Conservation (phyloP, 1,140 invertebrate species). For the Leptinotarsa defecta region DNA sequence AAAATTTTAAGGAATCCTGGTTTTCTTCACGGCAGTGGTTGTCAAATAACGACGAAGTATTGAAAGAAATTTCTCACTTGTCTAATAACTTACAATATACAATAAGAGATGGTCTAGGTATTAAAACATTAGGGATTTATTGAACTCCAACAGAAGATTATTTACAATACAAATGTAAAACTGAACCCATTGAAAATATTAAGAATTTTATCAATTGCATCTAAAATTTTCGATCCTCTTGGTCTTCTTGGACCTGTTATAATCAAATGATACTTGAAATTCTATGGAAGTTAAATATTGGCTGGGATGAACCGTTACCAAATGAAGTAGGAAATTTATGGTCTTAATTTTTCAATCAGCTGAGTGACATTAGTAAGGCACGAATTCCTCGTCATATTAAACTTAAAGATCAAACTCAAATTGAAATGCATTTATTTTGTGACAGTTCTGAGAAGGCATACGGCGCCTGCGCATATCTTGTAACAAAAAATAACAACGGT, state of each 20-base stretch:
- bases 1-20: neutral
- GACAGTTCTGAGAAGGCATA: conserved; percentile 51
- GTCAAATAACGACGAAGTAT: neutral
- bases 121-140: conserved; percentile 25
- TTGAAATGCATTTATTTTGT: conserved; percentile 47
- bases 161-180: neutral
- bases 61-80: neutral
- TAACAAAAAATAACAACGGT: conserved; percentile 24
- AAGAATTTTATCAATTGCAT: conserved; percentile 36
- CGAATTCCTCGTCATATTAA: conserved; percentile 7
- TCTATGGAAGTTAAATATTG: conserved; percentile 48
- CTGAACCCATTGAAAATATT: neutral
- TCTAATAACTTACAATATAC: neutral
- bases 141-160: conserved; percentile 19
- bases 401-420: neutral
- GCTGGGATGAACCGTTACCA: conserved; percentile 35
- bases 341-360: conserved; percentile 21
- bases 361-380: conserved; percentile 19
- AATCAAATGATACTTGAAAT: conserved; percentile 56
- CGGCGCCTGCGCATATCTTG: conserved; percentile 47
- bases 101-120: neutral
- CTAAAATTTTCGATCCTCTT: conserved; percentile 53
- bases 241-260: conserved; percentile 55
- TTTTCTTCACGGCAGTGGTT: neutral
- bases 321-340: conserved; percentile 18